Conservation (phyloP, 35 echinoderm and acorn worm genomes). For the Ophiothrix spiculata region DNA sequence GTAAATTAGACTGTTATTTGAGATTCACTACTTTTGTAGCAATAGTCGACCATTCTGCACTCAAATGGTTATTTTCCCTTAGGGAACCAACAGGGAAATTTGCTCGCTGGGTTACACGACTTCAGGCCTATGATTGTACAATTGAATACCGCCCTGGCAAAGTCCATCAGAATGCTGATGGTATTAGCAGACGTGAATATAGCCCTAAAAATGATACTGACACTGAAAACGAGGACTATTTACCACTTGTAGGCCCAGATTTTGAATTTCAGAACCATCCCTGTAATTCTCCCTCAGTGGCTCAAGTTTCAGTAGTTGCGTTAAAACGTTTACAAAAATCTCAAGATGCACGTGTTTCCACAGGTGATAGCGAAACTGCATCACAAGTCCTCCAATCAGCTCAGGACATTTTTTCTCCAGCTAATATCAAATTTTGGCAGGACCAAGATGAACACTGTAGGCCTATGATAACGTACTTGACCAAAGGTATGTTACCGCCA, state of each 20-base stretch:
- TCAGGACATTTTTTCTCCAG: not conserved
- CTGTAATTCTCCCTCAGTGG: not conserved
- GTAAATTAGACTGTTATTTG: constrained; percentile 39
- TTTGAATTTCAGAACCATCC: not conserved
- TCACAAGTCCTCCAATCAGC: not conserved
- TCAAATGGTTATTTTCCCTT: constrained; percentile 59
- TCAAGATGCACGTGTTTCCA: not conserved
- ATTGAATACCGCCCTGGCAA: constrained; percentile 27
- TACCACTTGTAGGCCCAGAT: constrained; percentile 19
- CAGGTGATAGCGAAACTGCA: not conserved
- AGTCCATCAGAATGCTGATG: constrained; percentile 48
- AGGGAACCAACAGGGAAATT: constrained; percentile 43
- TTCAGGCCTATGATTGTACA: constrained; percentile 29
- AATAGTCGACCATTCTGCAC: constrained; percentile 44
- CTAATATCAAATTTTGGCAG: not conserved
- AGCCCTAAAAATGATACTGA: not conserved
- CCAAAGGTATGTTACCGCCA: not conserved
- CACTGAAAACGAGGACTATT: constrained; percentile 28
- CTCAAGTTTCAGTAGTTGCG: not conserved
- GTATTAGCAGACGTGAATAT: constrained; percentile 27
- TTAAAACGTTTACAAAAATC: not conserved
- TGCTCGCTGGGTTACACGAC: constrained; percentile 40
- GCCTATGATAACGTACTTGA: not conserved
- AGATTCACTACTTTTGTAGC: constrained; percentile 26
- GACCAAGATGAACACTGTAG: not conserved